Conservation (phyloP, 2,888 invertebrate genomes). For the Polydrusus tereticollis region DNA sequence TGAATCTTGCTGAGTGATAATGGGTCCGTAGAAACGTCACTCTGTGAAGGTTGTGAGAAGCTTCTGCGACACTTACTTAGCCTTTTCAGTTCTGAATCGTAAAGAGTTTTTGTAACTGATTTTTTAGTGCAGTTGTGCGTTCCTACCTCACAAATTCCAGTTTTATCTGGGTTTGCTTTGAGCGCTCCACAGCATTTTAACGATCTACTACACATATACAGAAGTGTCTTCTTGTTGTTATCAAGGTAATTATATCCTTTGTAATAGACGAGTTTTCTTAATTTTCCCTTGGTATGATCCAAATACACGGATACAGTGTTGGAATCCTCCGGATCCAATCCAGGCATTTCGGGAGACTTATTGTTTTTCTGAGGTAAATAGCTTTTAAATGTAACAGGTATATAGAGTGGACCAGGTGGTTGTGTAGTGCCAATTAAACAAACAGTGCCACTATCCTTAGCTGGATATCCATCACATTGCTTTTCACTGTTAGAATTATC, state of each 20-base stretch:
- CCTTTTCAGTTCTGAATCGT: no score
- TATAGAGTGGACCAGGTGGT: not conserved
- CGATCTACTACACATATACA: not conserved
- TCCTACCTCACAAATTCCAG: not conserved
- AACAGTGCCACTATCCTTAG: not conserved
- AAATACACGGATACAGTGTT: not conserved
- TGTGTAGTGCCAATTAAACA: not conserved
- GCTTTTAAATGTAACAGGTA: not conserved
- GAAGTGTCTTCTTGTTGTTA: not conserved
- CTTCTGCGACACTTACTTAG: no score
- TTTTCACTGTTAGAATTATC: not conserved
- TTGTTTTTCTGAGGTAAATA: not conserved
- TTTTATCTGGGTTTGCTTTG: not conserved
- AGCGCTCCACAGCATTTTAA: not conserved
- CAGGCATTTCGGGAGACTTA: not conserved
- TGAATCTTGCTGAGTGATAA: no score
- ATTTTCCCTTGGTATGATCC: not conserved
- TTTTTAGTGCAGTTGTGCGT: not conserved
- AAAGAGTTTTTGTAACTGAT: not conserved
- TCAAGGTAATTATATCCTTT: not conserved
- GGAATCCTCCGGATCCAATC: not conserved
- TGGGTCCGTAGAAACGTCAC: no score
- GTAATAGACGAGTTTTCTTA: not conserved
- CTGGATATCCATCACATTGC: not conserved
- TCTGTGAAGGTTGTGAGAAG: no score